Evolutionary conservation across 2,888 invertebrate genomes (phyloP).

Genomic region (Phania funesta): DNA sequence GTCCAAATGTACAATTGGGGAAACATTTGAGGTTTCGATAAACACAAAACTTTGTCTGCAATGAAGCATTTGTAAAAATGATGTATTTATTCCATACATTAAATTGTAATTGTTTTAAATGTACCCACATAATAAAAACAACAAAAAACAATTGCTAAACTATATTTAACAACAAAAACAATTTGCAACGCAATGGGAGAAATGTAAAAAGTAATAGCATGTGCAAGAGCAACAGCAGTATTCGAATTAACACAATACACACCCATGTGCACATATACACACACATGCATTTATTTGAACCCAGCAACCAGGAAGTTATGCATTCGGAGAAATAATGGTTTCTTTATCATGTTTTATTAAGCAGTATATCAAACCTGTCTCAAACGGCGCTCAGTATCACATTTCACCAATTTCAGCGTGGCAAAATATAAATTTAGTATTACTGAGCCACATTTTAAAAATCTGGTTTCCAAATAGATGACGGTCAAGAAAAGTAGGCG

Average conservation of each 20-base stretch:
- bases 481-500: too few relatives aligned
- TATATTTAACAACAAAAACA: conserved; percentile 8
- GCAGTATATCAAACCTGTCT: too few relatives aligned
- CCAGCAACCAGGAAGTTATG: too few relatives aligned
- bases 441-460: too few relatives aligned
- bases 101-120: conserved; percentile 71
- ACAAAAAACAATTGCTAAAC: conserved; percentile 14
- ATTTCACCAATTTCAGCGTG: too few relatives aligned
- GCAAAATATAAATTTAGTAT: too few relatives aligned
- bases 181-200: neutral
- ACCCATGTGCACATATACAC: neutral
- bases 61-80: conserved; percentile 57
- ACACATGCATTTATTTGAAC: too few relatives aligned
- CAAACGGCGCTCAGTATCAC: too few relatives aligned
- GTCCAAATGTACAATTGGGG: conserved; percentile 28
- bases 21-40: conserved; percentile 48
- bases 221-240: neutral
- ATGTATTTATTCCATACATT: conserved; percentile 70
- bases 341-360: too few relatives aligned
- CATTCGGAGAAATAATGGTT: too few relatives aligned
- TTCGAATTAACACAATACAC: neutral
- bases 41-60: conserved; percentile 46
- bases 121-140: conserved; percentile 48
- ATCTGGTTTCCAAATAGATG: too few relatives aligned
- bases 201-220: neutral